phyloP scores from a whole-genome alignment of 1,140 invertebrate genomes.

The Drosophila busckii region DNA sequence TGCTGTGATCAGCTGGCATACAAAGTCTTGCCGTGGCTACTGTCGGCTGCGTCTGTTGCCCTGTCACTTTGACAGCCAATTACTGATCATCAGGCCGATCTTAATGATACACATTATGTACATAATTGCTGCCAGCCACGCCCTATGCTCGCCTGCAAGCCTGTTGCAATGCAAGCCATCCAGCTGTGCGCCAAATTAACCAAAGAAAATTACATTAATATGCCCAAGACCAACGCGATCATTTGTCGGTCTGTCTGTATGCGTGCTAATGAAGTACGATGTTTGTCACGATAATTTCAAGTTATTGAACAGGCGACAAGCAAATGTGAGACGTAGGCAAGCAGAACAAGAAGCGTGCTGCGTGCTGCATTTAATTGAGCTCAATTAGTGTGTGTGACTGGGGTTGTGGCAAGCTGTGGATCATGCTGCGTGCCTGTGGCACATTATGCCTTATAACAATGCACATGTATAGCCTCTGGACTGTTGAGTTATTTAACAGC shows the following conservation, averaged over 20 bases:
- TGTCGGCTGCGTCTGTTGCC: slow-evolving; percentile 30
- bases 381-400: no score
- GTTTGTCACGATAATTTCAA: slow-evolving; percentile 72
- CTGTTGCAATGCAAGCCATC: background rate
- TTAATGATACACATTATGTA: no score
- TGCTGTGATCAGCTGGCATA: background rate
- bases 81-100: slow-evolving; percentile 56
- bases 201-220: background rate
- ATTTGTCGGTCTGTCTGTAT: background rate
- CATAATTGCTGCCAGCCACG: no score
- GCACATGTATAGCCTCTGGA: no score
- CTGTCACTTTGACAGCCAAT: slow-evolving; percentile 54
- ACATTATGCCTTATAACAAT: slow-evolving; percentile 62
- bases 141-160: no score
- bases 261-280: slow-evolving; percentile 38
- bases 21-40: background rate
- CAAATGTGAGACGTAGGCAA: background rate
- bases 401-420: no score
- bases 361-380: no score
- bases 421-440: slow-evolving; percentile 32
- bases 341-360: no score
- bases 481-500: no score
- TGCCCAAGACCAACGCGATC: slow-evolving; percentile 3
- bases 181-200: background rate
- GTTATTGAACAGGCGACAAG: slow-evolving; percentile 59